Percentiles rank a stretch among this genome's conserved stretches.
These are phyloP conservation scores for Chelonus insularis DNA, from an alignment of 1,140 invertebrate species.

Conservation along the genomic window DNA sequence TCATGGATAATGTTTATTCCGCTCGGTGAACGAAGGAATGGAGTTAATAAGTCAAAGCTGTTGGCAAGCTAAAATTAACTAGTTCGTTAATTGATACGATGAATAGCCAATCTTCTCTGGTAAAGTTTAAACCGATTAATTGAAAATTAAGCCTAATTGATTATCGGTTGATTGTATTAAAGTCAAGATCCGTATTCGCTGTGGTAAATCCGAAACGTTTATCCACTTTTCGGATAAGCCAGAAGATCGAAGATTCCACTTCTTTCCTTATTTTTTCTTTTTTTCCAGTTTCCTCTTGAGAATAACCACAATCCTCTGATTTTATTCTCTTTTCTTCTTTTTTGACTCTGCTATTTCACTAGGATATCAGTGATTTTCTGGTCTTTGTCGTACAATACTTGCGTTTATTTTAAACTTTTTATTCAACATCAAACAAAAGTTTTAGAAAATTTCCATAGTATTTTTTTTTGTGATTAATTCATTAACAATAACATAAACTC, in stretches of 20 bases:
- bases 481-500: too few relatives aligned
- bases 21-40: background rate
- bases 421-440: background rate
- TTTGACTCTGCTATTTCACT: background rate
- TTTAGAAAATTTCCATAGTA: background rate
- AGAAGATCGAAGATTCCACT: background rate
- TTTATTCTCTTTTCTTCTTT: background rate
- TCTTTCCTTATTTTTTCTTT: conserved; percentile 10
- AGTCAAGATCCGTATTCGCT: background rate
- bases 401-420: too few relatives aligned
- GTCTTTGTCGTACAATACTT: too few relatives aligned
- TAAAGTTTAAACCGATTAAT: conserved; percentile 26
- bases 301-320: background rate
- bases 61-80: background rate
- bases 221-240: conserved; percentile 26
- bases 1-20: conserved; percentile 15
- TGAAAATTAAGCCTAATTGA: conserved; percentile 31
- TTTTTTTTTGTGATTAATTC: background rate
- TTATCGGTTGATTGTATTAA: conserved; percentile 26
- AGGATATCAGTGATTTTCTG: background rate
- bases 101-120: conserved; percentile 19
- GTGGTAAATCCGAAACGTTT: background rate
- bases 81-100: conserved; percentile 22
- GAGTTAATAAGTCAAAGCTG: background rate
- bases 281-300: conserved; percentile 2